Conservation (phyloP, 2,888 invertebrate genomes). For the Pristionchus japonicus region DNA sequence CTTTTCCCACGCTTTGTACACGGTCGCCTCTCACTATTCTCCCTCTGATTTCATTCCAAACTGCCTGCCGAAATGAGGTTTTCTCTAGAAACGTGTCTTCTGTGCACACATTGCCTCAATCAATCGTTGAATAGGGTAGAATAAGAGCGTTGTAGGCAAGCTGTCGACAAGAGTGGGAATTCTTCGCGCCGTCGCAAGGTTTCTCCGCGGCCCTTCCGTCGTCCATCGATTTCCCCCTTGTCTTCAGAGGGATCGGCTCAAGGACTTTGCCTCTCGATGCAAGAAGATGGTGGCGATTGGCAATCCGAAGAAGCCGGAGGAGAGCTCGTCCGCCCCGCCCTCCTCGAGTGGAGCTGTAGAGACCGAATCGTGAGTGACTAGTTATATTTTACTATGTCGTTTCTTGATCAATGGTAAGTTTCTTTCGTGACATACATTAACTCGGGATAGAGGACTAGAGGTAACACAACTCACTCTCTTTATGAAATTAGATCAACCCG, state of each 20-base stretch:
- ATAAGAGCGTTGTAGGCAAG: not conserved
- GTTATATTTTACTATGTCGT: too few species aligned
- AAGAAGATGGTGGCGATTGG: slow-evolving; percentile 16
- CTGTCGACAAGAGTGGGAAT: not conserved
- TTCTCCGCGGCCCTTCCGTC: not conserved
- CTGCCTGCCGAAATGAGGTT: slow-evolving; percentile 24
- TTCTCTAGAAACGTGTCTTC: not conserved
- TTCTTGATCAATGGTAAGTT: too few species aligned
- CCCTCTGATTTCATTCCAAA: not conserved
- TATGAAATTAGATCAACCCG: too few species aligned
- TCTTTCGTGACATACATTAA: too few species aligned
- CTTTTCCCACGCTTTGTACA: not conserved
- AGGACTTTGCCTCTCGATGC: slow-evolving; percentile 10
- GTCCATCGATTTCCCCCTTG: not conserved
- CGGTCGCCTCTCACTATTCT: not conserved
- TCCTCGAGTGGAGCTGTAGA: not conserved
- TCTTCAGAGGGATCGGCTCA: slow-evolving; percentile 5
- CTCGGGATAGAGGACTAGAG: not conserved
- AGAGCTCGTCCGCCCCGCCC: not conserved
- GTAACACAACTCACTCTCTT: too few species aligned
- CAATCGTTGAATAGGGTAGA: not conserved
- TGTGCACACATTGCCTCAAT: not conserved
- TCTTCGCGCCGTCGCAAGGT: slow-evolving; percentile 5
- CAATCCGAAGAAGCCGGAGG: not conserved
- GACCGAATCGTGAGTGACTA: not conserved